Base-by-base conservation (phyloP, 1,140 invertebrate species). In the Drosophila nebulosa region DNA sequence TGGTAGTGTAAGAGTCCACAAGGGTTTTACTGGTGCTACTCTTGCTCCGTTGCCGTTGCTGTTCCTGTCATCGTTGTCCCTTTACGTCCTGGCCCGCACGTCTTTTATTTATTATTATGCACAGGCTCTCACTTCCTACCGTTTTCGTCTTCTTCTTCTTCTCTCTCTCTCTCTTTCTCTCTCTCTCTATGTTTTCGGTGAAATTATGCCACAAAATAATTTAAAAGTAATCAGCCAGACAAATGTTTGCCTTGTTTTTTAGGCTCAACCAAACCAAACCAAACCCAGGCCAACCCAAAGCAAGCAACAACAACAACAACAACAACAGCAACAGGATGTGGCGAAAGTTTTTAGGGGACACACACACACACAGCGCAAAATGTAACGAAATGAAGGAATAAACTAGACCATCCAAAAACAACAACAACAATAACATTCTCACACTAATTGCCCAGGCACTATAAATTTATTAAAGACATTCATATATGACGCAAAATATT, bases 181-280 rank as follows among this genome's bases (percentile, higher is more conserved):
- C 59, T 35, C 64, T 21, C 67, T 60, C 4, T 39, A 50, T 69
- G 69, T 46, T 46, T 46, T 46, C 39, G 39, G 39, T 46, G 66
- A 90, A 89, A 89, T 81, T 73, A 89, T 89, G 86, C 86, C 84
- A 85, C 89, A 90, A 90, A 90, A 90, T 90, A 89, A 90, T 90
- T 90, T 90, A 90, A 90, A 90, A 90, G 89, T 90, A 90, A 90
- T 90, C 89, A 90, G 74, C 76, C 88, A 88, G 39, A 77, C 84
- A 85, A 89, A 89, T 88, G 84, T 89, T 89, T 89, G 72, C 84
- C 74, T 66, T 70, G 77, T 89, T 77, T 72, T 46, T 75, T 30
- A 75, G 73, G 73, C 73, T 30, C 52, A 55, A 32, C 52, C 52
- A 53, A 53, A 50, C 42, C 16, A 46, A 46, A 46, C 42, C 67